These are phyloP conservation scores for Bovichtus variegatus DNA, from an alignment of 2,797 vertebrate genomes.

Conservation along the genomic window DNA sequence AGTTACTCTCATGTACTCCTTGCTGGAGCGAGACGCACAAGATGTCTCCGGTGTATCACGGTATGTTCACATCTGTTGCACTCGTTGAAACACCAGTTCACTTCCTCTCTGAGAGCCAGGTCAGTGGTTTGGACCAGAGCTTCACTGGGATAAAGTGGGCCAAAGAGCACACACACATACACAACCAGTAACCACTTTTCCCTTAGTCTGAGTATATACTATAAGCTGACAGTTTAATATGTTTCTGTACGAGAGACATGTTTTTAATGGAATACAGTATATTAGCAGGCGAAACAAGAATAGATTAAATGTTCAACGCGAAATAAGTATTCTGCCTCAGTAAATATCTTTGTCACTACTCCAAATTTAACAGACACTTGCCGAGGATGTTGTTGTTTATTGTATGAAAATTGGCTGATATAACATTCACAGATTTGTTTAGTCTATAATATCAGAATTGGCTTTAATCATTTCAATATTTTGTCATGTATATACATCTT, in stretches of 20 bases:
- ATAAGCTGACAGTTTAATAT: neutral
- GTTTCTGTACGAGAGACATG: neutral
- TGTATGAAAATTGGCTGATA: neutral
- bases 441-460: neutral
- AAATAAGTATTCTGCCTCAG: neutral
- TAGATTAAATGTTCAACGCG: neutral
- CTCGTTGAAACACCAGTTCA: constrained; percentile 54
- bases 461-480: neutral
- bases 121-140: constrained; percentile 51
- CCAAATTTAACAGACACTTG: neutral
- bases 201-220: neutral
- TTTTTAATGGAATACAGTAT: neutral
- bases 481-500: neutral
- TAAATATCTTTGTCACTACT: neutral
- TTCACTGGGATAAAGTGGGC: constrained; percentile 4
- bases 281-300: neutral
- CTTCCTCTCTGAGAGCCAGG: constrained; percentile 64
- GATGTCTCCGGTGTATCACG: constrained; percentile 45
- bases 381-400: neutral
- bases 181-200: neutral
- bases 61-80: constrained; percentile 75
- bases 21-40: neutral
- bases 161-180: neutral
- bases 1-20: neutral
- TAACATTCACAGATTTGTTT: neutral